phyloP scores from a whole-genome alignment of 2,113 vertebrate species.

The Bos taurus region DNA sequence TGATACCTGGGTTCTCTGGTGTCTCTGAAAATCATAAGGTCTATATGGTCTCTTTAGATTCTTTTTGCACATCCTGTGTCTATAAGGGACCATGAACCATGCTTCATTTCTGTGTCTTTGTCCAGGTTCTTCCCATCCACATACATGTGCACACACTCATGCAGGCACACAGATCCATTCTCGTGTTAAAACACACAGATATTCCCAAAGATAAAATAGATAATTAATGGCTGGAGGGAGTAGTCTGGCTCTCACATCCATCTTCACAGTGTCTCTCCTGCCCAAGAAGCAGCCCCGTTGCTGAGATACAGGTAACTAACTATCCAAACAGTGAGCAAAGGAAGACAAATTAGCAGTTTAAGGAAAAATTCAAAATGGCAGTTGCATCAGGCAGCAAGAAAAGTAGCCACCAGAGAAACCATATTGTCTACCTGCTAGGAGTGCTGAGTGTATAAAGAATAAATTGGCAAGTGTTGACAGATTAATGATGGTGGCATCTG shows the following conservation, averaged over 20 bases:
- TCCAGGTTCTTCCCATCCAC: neutral
- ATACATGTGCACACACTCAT: neutral
- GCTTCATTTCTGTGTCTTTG: neutral
- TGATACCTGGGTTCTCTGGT: neutral
- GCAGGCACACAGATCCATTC: neutral
- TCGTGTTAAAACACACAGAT: neutral
- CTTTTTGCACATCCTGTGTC: neutral
- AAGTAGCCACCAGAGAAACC: neutral
- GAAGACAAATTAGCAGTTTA: neutral
- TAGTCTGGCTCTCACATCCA: neutral
- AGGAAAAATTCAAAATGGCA: neutral
- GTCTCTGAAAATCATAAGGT: neutral
- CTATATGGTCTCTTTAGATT: neutral
- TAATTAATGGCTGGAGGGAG: rapidly evolving
- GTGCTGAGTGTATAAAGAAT: neutral
- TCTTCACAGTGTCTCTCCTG: neutral
- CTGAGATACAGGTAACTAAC: neutral
- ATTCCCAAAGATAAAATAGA: neutral
- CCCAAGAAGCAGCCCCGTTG: rapidly evolving
- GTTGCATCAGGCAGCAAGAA: neutral
- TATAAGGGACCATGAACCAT: neutral
- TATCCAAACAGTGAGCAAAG: neutral
- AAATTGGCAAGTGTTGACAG: neutral
- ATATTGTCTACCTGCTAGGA: neutral
- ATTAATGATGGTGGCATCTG: conserved; percentile 23